Base-by-base conservation (phyloP, 2,797 vertebrate species). In the Orientallactaga sibirica region DNA sequence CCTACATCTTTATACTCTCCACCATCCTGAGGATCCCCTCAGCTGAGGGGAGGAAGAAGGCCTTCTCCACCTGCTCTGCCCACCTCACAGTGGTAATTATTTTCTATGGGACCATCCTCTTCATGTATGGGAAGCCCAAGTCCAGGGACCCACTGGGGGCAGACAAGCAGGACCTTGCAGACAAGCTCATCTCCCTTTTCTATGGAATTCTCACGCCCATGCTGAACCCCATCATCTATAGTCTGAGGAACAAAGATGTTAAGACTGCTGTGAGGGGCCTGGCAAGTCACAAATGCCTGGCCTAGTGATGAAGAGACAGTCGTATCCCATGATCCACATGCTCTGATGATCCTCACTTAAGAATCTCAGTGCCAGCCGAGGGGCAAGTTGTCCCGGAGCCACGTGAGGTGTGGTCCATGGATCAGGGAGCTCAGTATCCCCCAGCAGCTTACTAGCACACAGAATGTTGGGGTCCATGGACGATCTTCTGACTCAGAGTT, bases 51-150 rank as follows among this genome's bases (percentile, higher is more conserved):
- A 75, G 22, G 64, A 20, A 0, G 4, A 94, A 95, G 29, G 93
- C 96, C 43, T 95, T 96, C 66, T 97, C 95, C 1, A 97, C 93
- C 2, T 96, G 95, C 52, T 93, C 94, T 80, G 93, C 95, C 12
- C 96, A 96, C 10, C 33, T 96, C 2, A 95, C 79, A 1, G 88
- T 97, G 22, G 95, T 97, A 22, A 4, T 82, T n/a, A 52, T 97
- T 6, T 97, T 96, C 87, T 97, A 96, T 1, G 94, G 96, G 29
- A 96, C 96, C 3, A 94, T 96, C 15, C 94, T 97, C 3, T 95
- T 95, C 15, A 96, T 97, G 92, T 97, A 97, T 64, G 95, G 33
- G 12, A 97, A 95, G 52, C 96, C 97, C 81, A 97, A 96, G 90
- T 94, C 93, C 3, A 95, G 83, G 37, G 94, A 95, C 29, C 77